A percentile compares a stretch with the other conserved stretches of the same genome.
These are phyloP conservation scores for Ochropacha duplaris DNA, from an alignment of 2,888 invertebrate species.

Conservation along the genomic window DNA sequence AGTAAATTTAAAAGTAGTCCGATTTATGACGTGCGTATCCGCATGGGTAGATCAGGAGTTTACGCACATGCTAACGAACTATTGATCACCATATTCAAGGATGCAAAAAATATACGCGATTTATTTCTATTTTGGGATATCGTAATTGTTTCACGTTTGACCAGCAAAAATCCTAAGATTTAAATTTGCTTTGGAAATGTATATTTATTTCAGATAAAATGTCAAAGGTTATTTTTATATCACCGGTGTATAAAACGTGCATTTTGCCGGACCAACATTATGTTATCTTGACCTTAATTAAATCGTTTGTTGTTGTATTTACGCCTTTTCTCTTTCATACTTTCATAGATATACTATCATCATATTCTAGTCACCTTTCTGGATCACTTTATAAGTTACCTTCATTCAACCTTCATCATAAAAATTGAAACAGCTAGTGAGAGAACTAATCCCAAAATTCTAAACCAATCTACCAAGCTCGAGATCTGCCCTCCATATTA, in stretches of 20 bases:
- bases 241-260: not conserved
- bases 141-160: not conserved
- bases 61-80: not conserved
- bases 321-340: not conserved
- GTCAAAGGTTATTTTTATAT: not conserved
- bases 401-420: too few species aligned
- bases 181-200: too few species aligned
- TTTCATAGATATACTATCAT: too few species aligned
- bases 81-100: not conserved
- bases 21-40: not conserved
- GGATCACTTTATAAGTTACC: too few species aligned
- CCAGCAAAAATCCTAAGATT: not conserved
- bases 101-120: not conserved
- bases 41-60: not conserved
- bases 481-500: too few species aligned
- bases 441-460: too few species aligned
- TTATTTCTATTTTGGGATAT: not conserved
- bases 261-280: not conserved
- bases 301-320: not conserved
- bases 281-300: not conserved
- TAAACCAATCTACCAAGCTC: too few species aligned
- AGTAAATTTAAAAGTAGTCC: not conserved
- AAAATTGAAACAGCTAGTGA: too few species aligned
- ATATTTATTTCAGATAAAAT: not conserved
- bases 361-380: too few species aligned